phyloP scores from a whole-genome alignment of 2,797 vertebrate species.

The Microtus obscurus region DNA sequence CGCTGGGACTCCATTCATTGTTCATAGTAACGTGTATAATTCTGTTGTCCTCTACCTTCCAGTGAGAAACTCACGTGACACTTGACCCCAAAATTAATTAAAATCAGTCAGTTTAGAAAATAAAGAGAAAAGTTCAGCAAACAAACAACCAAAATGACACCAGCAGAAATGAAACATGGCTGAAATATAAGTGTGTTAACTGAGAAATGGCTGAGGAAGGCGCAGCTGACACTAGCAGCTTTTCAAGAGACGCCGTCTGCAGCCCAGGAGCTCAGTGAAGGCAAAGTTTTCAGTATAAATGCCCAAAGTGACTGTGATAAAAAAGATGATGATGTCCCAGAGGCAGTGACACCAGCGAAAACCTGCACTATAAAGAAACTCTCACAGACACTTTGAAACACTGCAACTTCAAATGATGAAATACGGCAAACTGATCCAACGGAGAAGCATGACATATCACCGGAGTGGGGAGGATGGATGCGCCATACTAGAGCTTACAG shows the following conservation, averaged over 20 bases:
- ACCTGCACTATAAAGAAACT: not conserved
- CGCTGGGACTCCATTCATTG: not conserved
- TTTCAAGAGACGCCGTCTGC: not conserved
- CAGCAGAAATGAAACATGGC: not conserved
- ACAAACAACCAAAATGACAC: not conserved
- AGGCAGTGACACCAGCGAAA: slow-evolving; percentile 17
- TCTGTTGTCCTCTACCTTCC: not conserved
- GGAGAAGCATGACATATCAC: not conserved
- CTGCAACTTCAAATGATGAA: slow-evolving; percentile 39
- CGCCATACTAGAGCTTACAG: not conserved
- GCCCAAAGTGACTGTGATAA: not conserved
- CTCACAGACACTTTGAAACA: not conserved
- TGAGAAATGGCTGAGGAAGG: not conserved
- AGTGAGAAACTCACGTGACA: not conserved
- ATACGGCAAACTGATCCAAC: not conserved
- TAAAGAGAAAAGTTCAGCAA: not conserved
- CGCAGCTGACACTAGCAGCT: not conserved
- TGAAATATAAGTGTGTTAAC: not conserved
- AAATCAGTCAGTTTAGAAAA: not conserved
- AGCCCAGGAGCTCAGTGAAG: not conserved
- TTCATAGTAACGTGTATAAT: not conserved
- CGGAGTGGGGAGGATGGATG: not conserved
- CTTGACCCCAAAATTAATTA: not conserved
- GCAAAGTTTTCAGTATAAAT: not conserved
- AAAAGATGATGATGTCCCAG: not conserved